These are phyloP conservation scores for Ciconia boyciana DNA, from an alignment of 2,113 vertebrate species.

Conservation along the genomic window DNA sequence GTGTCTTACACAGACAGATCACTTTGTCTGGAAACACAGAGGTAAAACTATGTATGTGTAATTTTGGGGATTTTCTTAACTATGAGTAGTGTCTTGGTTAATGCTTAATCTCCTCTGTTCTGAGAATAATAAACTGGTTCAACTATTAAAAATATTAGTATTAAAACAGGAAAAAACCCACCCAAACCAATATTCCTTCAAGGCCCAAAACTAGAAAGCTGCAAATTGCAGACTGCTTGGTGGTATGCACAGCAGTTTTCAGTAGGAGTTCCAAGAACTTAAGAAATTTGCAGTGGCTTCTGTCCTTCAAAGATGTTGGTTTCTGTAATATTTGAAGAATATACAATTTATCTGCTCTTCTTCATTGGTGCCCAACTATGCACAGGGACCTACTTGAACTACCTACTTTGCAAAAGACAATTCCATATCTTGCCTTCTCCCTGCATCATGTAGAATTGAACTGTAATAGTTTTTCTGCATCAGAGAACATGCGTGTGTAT, in stretches of 20 bases:
- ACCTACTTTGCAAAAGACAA: not conserved
- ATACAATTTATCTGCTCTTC: not conserved
- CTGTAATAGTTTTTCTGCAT: not conserved
- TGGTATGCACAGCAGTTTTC: not conserved
- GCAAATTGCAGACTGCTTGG: not conserved
- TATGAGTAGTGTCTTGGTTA: not conserved
- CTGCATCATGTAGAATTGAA: not conserved
- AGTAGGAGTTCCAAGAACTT: not conserved
- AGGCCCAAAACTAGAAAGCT: not conserved
- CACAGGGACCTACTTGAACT: not conserved
- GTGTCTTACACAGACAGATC: not conserved
- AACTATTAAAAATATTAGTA: not conserved
- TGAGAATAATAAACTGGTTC: not conserved
- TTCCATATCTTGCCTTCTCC: not conserved
- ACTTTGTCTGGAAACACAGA: conserved; percentile 5
- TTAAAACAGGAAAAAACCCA: not conserved
- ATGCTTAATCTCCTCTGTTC: not conserved
- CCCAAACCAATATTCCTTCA: not conserved
- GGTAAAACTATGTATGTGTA: not conserved
- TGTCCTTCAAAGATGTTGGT: not conserved
- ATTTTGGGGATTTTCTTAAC: not conserved
- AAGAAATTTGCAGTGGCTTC: not conserved
- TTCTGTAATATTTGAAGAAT: not conserved
- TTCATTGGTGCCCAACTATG: not conserved
- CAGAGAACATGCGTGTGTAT: not conserved